Conservation (phyloP, 2,113 vertebrate genomes). For the Danio rerio region DNA sequence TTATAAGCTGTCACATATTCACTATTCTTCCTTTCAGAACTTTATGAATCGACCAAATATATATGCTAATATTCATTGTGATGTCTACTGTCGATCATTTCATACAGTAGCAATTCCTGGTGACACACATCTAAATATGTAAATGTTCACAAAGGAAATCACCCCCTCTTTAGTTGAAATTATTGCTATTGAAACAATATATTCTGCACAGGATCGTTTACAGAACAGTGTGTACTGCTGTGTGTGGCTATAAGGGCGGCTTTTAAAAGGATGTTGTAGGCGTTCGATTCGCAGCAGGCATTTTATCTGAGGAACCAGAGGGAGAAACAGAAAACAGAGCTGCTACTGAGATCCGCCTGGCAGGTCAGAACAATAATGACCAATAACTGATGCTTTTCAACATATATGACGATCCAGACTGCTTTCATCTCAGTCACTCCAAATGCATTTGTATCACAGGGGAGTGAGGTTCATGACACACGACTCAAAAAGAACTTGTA, state of each 20-base stretch:
- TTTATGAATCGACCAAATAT: constrained; percentile 23
- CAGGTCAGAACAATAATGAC: constrained; percentile 22
- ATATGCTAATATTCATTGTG: constrained; percentile 7
- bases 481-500: neutral
- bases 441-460: constrained; percentile 3
- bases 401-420: neutral
- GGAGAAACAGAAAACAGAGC: neutral
- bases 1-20: neutral
- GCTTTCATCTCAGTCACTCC: constrained; percentile 17
- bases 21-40: neutral
- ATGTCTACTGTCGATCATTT: neutral
- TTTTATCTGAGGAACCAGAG: constrained; percentile 26
- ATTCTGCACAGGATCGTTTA: constrained; percentile 1
- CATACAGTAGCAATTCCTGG: neutral
- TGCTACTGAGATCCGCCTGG: constrained; percentile 10
- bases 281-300: constrained; percentile 19
- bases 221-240: neutral
- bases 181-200: constrained; percentile 27
- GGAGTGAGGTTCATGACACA: neutral
- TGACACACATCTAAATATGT: neutral
- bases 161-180: neutral
- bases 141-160: neutral
- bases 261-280: constrained; percentile 16
- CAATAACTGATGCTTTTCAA: constrained; percentile 15
- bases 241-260: neutral